Percentiles rank a stretch among this genome's conserved stretches.
Conservation (phyloP, 2,888 invertebrate genomes). For the Craniophora ligustri region DNA sequence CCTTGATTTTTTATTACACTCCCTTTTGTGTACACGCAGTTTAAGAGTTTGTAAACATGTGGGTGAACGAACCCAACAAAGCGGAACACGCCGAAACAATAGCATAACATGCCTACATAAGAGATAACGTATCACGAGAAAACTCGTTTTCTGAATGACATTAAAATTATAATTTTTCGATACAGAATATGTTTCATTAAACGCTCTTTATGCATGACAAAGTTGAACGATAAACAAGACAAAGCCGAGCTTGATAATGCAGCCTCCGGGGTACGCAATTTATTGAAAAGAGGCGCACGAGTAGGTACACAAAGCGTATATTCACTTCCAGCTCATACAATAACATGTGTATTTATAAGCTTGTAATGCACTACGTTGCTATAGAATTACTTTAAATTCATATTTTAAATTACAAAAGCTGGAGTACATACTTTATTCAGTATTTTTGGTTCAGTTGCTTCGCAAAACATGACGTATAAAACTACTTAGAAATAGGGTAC, state of each 20-base stretch:
- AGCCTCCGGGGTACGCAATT: constrained; percentile 48
- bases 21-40: constrained; percentile 58
- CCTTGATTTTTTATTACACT: constrained; percentile 64
- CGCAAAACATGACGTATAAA: no score
- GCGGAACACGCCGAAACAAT: constrained; percentile 6
- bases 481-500: no score
- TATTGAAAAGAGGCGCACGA: constrained; percentile 43
- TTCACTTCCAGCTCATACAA: constrained; percentile 31
- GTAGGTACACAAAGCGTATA: constrained; percentile 23
- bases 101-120: background rate
- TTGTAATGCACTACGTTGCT: constrained; percentile 24
- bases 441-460: constrained; percentile 23
- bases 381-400: constrained; percentile 40
- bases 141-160: constrained; percentile 12
- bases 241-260: constrained; percentile 52
- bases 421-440: constrained; percentile 15
- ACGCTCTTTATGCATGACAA: constrained; percentile 39
- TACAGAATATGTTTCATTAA: constrained; percentile 24
- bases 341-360: constrained; percentile 31
- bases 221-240: constrained; percentile 50
- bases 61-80: constrained; percentile 22
- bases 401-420: constrained; percentile 29
- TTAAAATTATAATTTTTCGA: constrained; percentile 18
- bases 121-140: constrained; percentile 22
- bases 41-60: constrained; percentile 55